Percentiles rank a stretch among this genome's conserved stretches.
Evolutionary conservation across 2,797 vertebrate genomes (phyloP).

Genomic region (Anabas testudineus): DNA sequence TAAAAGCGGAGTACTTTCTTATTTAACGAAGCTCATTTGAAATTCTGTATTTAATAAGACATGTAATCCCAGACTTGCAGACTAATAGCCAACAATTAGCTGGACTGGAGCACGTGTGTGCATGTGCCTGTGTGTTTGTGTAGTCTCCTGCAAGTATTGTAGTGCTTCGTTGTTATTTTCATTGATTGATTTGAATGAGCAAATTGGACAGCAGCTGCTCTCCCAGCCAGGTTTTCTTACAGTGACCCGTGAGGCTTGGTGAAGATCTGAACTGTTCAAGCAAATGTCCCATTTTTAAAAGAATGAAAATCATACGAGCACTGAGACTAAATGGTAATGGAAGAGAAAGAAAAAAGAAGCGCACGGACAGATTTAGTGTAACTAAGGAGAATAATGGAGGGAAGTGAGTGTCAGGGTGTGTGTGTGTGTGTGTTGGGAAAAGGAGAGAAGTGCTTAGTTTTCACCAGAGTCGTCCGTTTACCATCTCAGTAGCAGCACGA

Average conservation of each 20-base stretch:
- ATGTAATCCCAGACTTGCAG: constrained; percentile 84
- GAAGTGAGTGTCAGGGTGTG: neutral
- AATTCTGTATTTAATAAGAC: constrained; percentile 90
- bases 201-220: constrained; percentile 77
- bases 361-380: constrained; percentile 29
- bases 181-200: constrained; percentile 71
- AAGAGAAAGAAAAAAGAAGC: constrained; percentile 16
- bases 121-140: constrained; percentile 18
- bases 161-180: constrained; percentile 62
- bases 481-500: no score
- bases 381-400: constrained; percentile 24
- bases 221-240: constrained; percentile 49
- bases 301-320: constrained; percentile 37
- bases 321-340: constrained; percentile 18
- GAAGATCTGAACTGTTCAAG: constrained; percentile 50
- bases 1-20: constrained; percentile 86
- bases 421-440: constrained; percentile 4
- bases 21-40: constrained; percentile 87
- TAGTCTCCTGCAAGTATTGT: constrained; percentile 70
- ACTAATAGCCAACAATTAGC: constrained; percentile 87
- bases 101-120: constrained; percentile 52
- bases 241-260: constrained; percentile 34
- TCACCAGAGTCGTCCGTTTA: constrained; percentile 20
- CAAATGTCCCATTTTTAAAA: constrained; percentile 22
- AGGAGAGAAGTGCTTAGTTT: constrained; percentile 24